Conservation (phyloP, 1,140 invertebrate genomes). For the Hydropsyche tenuis region DNA sequence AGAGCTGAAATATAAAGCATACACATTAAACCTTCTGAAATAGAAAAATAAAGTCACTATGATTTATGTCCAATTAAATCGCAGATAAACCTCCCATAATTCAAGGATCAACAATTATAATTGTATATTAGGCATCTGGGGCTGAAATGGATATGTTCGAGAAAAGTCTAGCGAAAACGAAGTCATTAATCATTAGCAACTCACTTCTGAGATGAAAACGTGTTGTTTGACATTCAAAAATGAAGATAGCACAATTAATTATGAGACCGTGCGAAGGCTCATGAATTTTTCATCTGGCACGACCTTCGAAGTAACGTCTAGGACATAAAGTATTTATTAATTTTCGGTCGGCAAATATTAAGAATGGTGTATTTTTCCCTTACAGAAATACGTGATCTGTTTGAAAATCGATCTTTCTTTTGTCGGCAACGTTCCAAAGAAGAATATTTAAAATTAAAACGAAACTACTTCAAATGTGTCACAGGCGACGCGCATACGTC, state of each 20-base stretch:
- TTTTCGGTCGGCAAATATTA: not conserved
- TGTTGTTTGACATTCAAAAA: conserved; percentile 26
- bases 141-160: not conserved
- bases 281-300: conserved; percentile 2
- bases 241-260: conserved; percentile 22
- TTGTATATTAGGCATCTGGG: not conserved
- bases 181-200: conserved; percentile 7
- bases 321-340: not conserved
- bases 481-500: too few species aligned
- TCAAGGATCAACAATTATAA: conserved; percentile 22
- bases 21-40: too few species aligned
- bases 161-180: not conserved
- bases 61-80: conserved; percentile 29
- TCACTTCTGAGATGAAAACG: not conserved
- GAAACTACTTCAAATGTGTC: too few species aligned
- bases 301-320: not conserved
- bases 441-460: too few species aligned
- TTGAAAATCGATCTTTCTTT: too few species aligned
- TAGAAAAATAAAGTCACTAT: not conserved
- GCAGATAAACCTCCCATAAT: conserved; percentile 12
- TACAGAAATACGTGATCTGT: not conserved
- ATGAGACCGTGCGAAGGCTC: not conserved
- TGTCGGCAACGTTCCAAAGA: too few species aligned
- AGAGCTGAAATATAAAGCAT: too few species aligned
- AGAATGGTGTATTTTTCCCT: not conserved